Conservation (phyloP, 2,797 vertebrate species). For the Delichon dasypus region DNA sequence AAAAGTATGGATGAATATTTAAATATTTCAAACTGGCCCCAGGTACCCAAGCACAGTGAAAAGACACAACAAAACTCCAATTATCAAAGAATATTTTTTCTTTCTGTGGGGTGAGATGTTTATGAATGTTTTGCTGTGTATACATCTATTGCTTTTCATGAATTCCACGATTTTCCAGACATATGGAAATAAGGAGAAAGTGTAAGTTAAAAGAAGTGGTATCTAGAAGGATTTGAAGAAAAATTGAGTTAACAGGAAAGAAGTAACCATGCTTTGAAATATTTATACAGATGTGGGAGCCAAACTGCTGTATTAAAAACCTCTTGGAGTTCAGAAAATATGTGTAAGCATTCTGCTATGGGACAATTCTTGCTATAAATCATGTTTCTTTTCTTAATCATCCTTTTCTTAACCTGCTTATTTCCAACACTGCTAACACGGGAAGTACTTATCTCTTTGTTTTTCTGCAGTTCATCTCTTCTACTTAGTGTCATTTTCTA, state of each 20-base stretch:
- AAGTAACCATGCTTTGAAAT: not conserved
- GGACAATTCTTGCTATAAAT: not conserved
- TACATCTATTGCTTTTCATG: not conserved
- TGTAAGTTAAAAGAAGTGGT: not conserved
- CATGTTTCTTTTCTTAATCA: not conserved
- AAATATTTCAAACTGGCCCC: not conserved
- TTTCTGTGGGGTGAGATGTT: not conserved
- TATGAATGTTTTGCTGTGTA: not conserved
- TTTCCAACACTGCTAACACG: not conserved
- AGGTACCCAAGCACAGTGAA: not conserved
- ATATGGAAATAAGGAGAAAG: not conserved
- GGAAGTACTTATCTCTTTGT: not conserved
- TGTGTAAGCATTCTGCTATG: not conserved
- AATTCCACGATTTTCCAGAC: not conserved
- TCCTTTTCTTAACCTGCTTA: not conserved
- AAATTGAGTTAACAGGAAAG: not conserved
- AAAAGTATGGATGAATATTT: not conserved
- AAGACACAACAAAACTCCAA: not conserved
- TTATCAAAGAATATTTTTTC: not conserved
- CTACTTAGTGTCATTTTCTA: not conserved
- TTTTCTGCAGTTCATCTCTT: not conserved
- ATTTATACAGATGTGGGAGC: not conserved
- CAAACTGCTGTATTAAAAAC: not conserved
- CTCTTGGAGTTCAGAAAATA: not conserved
- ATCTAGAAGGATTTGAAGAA: not conserved